These are phyloP conservation scores for Oegoconia quadripuncta DNA, from an alignment of 2,888 invertebrate genomes.

Conservation along the genomic window DNA sequence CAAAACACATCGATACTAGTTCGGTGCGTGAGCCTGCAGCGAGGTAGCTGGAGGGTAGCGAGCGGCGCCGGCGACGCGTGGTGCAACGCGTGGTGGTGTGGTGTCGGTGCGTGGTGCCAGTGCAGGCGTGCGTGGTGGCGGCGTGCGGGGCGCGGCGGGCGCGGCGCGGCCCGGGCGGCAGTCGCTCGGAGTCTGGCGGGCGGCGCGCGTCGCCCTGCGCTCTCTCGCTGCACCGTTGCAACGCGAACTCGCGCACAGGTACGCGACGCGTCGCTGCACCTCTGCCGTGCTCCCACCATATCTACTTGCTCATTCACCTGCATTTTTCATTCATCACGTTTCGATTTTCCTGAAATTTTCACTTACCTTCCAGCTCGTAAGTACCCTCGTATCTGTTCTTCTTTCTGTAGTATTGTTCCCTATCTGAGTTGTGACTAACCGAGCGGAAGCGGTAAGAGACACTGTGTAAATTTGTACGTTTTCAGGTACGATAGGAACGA, in stretches of 20 bases:
- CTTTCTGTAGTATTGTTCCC: slow-evolving; percentile 1
- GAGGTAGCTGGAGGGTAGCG: slow-evolving; percentile 27
- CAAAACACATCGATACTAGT: slow-evolving; percentile 72
- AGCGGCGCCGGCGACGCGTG: slow-evolving; percentile 11
- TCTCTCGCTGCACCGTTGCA: slow-evolving; percentile 50
- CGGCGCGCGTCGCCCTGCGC: slow-evolving; percentile 64
- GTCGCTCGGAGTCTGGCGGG: slow-evolving; percentile 70
- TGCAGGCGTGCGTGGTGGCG: slow-evolving; percentile 38
- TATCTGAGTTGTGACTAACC: not conserved
- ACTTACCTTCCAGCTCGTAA: slow-evolving; percentile 20
- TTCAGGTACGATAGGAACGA: too few species aligned
- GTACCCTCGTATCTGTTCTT: not conserved
- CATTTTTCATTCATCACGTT: slow-evolving; percentile 57
- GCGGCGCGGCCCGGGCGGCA: slow-evolving; percentile 70
- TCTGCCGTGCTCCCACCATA: slow-evolving; percentile 35
- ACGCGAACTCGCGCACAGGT: slow-evolving; percentile 52
- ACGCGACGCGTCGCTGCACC: slow-evolving; percentile 38
- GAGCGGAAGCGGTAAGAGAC: not conserved
- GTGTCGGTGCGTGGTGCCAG: slow-evolving; percentile 48
- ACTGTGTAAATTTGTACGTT: too few species aligned
- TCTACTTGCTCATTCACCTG: slow-evolving; percentile 38
- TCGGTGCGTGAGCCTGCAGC: slow-evolving; percentile 62
- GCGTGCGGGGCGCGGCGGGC: slow-evolving; percentile 29
- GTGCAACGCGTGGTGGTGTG: slow-evolving; percentile 31
- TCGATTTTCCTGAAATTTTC: slow-evolving; percentile 31